Base-by-base conservation (phyloP, 2,888 invertebrate species). In the Volucella zonaria region DNA sequence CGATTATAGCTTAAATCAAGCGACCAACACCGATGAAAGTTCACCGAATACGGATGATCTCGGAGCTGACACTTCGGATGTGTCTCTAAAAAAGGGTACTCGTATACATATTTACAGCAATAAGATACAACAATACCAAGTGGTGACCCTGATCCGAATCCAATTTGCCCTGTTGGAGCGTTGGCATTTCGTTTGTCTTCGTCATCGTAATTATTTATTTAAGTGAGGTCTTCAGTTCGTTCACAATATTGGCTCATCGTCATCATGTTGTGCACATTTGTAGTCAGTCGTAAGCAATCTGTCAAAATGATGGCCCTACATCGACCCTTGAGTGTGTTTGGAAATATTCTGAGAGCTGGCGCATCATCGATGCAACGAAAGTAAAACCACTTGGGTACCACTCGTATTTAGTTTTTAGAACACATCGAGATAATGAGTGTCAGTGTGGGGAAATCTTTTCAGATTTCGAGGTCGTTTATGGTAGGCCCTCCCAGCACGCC, bases 11-110 rank as follows among this genome's bases (percentile, higher is more conserved):
- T 58, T 83, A 56, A 71, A 61, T 56, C 68, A 59, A 45, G 71
- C 68, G 74, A 58, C 62, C 47, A 52, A 40, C 62, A 66, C 64
- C 42, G 56, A 76, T 80, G 71, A 74, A 79, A 61, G 58, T 51
- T 12, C n/a, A 56, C 43, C 43, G 42, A 54, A 56, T 6, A 51
- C 42, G 67, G 51, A 58, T 83, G 75, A 75, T 80, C 75, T 83
- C 80, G 79, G 71, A n/a, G 68, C 70, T 70, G 70, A 75, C 62
- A 83, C 71, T 80, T 80, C 83, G 75, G 75, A 83, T 75, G 38
- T 45, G 77, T 14, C 64, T 42, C 52, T 23, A 23, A 18, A 43
- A 59, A 73, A 51, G 51, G 42, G 51, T 18, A 40, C 10, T 10
- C 14, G 12, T 64, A 12, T 15, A 49, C 58, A 42, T 73, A 14